Evolutionary conservation across 2,113 vertebrate genomes (phyloP).

Genomic region (Mungos mungo): DNA sequence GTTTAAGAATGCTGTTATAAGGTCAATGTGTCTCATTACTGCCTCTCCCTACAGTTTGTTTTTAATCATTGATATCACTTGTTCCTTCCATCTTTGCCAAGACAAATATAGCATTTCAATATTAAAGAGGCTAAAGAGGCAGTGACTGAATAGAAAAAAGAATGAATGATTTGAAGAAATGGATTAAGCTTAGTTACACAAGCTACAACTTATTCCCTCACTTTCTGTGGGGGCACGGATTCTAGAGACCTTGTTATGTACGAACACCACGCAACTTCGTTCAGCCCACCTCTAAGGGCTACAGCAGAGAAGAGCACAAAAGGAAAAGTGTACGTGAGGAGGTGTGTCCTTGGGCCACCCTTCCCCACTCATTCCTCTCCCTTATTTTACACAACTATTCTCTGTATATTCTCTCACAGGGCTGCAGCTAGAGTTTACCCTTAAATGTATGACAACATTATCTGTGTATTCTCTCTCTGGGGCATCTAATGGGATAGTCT

Average conservation of each 20-base stretch:
- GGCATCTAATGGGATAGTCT: background rate
- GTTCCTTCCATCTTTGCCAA: slow-evolving; percentile 32
- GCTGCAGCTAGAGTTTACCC: background rate
- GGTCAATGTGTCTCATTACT: slow-evolving; percentile 55
- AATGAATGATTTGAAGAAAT: slow-evolving; percentile 44
- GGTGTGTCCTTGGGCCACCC: background rate
- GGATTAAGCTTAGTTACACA: background rate
- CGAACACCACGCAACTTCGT: background rate
- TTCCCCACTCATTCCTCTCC: background rate
- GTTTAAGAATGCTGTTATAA: slow-evolving; percentile 33
- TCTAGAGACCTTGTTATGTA: background rate
- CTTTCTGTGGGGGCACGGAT: background rate
- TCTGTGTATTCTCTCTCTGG: background rate
- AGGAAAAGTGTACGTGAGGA: background rate
- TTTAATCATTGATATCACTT: slow-evolving; percentile 60
- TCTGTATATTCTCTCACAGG: background rate
- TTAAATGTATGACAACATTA: background rate
- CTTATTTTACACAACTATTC: background rate
- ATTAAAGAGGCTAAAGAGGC: background rate
- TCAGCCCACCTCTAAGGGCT: background rate
- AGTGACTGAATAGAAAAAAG: background rate
- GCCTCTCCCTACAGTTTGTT: slow-evolving; percentile 15
- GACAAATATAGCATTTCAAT: slow-evolving; percentile 42
- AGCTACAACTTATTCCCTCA: background rate
- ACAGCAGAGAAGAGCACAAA: background rate